Evolutionary conservation across 1,140 invertebrate species (phyloP).

Genomic region (Kradibia gibbosae): DNA sequence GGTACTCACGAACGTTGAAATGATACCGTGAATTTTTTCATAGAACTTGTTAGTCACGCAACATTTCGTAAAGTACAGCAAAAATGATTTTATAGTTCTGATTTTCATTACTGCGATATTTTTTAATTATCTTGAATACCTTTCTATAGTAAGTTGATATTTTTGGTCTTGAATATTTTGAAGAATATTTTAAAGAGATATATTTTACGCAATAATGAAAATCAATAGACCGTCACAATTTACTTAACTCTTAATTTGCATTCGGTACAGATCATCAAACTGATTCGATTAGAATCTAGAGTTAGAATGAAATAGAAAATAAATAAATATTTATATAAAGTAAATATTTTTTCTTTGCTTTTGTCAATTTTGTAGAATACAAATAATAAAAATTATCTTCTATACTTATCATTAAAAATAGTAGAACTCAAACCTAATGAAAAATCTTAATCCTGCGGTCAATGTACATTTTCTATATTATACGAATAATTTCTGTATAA

Average conservation of each 20-base stretch:
- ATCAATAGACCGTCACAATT: neutral
- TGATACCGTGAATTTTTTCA: neutral
- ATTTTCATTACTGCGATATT: neutral
- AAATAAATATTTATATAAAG: neutral
- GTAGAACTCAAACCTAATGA: neutral
- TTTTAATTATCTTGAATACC: neutral
- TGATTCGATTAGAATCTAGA: too few relatives aligned
- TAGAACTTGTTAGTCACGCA: neutral
- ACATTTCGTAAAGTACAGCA: conserved; percentile 6
- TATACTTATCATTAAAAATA: neutral
- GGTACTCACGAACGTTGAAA: conserved; percentile 46
- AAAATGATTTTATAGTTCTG: neutral
- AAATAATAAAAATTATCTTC: neutral
- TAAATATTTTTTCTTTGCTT: neutral
- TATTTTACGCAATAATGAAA: neutral
- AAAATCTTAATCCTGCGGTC: neutral
- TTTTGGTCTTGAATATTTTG: neutral
- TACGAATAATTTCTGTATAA: neutral
- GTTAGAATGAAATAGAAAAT: neutral
- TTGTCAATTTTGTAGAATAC: neutral
- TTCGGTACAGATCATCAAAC: neutral
- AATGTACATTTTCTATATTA: neutral
- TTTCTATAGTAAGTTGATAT: neutral
- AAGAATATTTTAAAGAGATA: neutral
- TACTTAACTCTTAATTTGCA: neutral